These are phyloP conservation scores for Melipona bicolor DNA, from an alignment of 2,888 invertebrate species.

Conservation along the genomic window DNA sequence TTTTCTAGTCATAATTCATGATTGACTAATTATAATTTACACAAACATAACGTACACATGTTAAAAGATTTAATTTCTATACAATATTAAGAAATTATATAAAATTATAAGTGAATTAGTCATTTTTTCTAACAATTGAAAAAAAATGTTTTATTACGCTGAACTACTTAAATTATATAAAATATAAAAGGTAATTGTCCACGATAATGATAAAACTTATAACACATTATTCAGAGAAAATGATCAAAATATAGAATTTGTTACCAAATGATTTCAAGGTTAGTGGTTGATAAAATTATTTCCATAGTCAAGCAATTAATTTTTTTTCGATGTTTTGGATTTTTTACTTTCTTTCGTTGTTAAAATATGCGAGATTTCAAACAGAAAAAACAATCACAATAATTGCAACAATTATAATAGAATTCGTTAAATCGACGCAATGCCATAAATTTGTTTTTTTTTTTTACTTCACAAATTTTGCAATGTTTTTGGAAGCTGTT, in stretches of 20 bases:
- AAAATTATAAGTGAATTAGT: neutral
- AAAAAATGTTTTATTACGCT: neutral
- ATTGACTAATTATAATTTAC: neutral
- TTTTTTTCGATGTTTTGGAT: neutral
- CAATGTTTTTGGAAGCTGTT: conserved; percentile 34
- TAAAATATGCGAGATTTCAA: conserved; percentile 50
- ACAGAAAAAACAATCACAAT: conserved; percentile 10
- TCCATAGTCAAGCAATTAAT: neutral
- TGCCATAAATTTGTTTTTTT: conserved; percentile 37
- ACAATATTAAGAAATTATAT: neutral
- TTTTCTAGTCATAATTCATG: neutral
- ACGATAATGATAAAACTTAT: neutral
- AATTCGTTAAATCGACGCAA: conserved; percentile 55
- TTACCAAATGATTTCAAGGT: neutral
- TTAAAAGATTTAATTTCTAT: neutral
- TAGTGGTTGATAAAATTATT: neutral
- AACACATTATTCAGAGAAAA: neutral
- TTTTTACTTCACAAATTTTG: conserved; percentile 16
- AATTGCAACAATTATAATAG: conserved; percentile 45
- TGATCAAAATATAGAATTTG: neutral
- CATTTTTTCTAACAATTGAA: neutral
- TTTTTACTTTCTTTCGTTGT: neutral
- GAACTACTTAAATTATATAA: neutral
- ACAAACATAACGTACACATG: neutral
- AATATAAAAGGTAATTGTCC: neutral